Evolutionary conservation across 2,888 invertebrate species (phyloP), one percentile per base, ranked within the genome.

Genomic region (Siphonodentalium dalli): DNA sequence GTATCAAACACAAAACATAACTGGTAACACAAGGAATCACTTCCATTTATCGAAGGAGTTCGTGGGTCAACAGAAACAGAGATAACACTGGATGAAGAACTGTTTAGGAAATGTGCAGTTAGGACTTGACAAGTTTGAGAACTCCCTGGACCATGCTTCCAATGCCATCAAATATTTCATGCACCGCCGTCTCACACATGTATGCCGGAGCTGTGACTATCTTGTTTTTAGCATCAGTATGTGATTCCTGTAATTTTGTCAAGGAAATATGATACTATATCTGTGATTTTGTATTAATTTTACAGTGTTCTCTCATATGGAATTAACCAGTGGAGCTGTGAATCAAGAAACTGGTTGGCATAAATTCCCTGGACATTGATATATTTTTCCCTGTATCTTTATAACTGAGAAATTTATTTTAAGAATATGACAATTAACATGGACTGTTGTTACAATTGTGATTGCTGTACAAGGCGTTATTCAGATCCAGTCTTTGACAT

Each of bases 121-220:
- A n/a, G n/a, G n/a, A 46, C 45, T 67, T 66, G 24, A 54, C 50
- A 39, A 77, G 54, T 24, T 63, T 64, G n/a, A 79, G 50, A 6
- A 83, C 69, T 27, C 70, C 70, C 34, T 65, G 54, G 21, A 85
- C 77, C 83, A 86, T 82, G 34, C 79, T 79, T 1, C 86, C 85
- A 54, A 86, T 82, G 4, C 85, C 85, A 47, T 84, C 83, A 62
- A 84, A 83, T 39, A 86, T 74, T 52, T 85, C 83, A 54, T 83
- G 82, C 47, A 82, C 81, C 0, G 83, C 66, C 8, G 80, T 85
- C 31, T 83, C 78, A 61, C 84, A 85, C 84, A 87, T 83, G 76
- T 83, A 87, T 1, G 86, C 86, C 5, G 86, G 86, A n/a, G 85
- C 84, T 11, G 85, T 85, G 8, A 84, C 83, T 20, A 86, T 74